phyloP scores from a whole-genome alignment of 2,888 invertebrate species.

The Plusia festucae region DNA sequence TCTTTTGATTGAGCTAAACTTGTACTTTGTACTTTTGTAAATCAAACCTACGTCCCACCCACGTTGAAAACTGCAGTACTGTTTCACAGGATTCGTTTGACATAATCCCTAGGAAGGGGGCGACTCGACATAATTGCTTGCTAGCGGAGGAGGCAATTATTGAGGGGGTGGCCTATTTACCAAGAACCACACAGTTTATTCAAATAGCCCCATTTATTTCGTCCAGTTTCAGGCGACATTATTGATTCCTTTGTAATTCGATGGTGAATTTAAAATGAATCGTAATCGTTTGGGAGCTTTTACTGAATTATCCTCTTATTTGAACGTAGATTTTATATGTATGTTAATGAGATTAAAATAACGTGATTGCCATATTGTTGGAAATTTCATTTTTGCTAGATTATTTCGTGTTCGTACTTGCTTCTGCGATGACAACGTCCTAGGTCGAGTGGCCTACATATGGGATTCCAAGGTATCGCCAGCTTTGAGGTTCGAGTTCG shows the following conservation, averaged over 20 bases:
- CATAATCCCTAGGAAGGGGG: not conserved
- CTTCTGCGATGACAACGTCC: no score
- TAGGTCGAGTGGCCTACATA: no score
- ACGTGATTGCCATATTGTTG: not conserved
- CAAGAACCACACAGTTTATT: not conserved
- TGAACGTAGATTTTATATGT: constrained; percentile 20
- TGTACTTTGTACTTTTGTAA: not conserved
- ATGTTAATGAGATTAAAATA: constrained; percentile 10
- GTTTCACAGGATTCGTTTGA: not conserved
- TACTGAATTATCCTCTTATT: constrained; percentile 44
- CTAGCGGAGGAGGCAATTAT: constrained; percentile 5
- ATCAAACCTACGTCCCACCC: not conserved
- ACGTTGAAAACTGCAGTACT: not conserved
- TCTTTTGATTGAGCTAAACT: no score
- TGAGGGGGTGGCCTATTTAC: constrained; percentile 5
- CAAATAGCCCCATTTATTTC: constrained; percentile 33
- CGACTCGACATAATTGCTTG: not conserved
- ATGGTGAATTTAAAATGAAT: constrained; percentile 52
- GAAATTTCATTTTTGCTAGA: not conserved
- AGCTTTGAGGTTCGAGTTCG: no score
- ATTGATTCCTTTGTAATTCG: constrained; percentile 59
- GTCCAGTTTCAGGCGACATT: constrained; percentile 29
- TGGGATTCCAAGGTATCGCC: no score
- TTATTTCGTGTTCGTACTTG: no score
- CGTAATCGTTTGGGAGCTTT: constrained; percentile 52